phyloP scores from a whole-genome alignment of 2,888 invertebrate species.

The Ptilodon capucinus region DNA sequence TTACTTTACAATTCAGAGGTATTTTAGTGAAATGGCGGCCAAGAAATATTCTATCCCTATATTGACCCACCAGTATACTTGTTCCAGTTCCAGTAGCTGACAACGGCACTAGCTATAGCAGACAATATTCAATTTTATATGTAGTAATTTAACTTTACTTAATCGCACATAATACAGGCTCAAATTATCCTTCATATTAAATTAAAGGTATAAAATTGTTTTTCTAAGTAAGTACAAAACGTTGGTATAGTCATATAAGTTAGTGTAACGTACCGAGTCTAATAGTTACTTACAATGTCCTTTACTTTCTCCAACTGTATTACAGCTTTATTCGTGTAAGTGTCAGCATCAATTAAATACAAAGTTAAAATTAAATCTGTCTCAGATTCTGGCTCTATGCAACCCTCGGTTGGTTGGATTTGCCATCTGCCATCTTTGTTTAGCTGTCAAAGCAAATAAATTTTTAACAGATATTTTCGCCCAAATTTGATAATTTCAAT shows the following conservation, averaged over 20 bases:
- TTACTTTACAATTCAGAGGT: constrained; percentile 62
- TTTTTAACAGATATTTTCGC: background rate
- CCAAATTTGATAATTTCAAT: too few relatives aligned
- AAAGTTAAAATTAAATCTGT: constrained; percentile 54
- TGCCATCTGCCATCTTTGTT: constrained; percentile 68
- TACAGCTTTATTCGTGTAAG: constrained; percentile 68
- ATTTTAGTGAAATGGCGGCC: constrained; percentile 85
- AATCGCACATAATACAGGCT: too few relatives aligned
- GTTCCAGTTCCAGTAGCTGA: constrained; percentile 85
- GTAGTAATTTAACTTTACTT: background rate
- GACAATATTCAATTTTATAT: constrained; percentile 4
- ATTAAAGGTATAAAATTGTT: background rate
- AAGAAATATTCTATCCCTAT: constrained; percentile 81
- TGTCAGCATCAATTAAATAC: constrained; percentile 66
- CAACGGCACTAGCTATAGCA: constrained; percentile 66
- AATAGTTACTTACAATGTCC: constrained; percentile 62
- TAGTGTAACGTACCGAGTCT: background rate
- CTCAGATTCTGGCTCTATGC: constrained; percentile 63
- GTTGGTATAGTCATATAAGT: too few relatives aligned
- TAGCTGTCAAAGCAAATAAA: constrained; percentile 41
- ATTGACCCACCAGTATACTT: constrained; percentile 84
- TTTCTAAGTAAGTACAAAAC: too few relatives aligned
- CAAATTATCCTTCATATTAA: background rate
- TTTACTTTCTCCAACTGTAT: constrained; percentile 71
- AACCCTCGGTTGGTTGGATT: constrained; percentile 62